These are phyloP conservation scores for Peromyscus eremicus DNA, from an alignment of 2,797 vertebrate species.

Conservation along the genomic window DNA sequence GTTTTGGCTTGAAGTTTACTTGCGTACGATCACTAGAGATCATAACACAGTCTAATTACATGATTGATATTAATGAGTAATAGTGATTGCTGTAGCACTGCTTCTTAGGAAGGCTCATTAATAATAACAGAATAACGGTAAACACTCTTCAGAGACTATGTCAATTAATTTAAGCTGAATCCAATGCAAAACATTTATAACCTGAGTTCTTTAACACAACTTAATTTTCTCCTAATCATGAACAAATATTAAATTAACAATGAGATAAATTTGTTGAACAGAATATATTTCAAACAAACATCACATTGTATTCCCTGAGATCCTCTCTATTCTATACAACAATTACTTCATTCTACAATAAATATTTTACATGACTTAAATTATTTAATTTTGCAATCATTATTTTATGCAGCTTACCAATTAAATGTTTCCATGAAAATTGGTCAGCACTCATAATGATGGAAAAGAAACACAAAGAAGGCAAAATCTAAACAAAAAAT, in stretches of 20 bases:
- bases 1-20: constrained; percentile 23
- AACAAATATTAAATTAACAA: neutral
- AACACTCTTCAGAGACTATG: neutral
- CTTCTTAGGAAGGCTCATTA: neutral
- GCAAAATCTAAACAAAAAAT: neutral
- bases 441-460: neutral
- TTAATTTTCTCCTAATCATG: constrained; percentile 8
- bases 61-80: neutral
- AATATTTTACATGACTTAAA: neutral
- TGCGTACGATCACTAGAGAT: neutral
- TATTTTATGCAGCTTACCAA: constrained; percentile 8
- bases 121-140: neutral
- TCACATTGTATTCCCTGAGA: neutral
- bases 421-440: neutral
- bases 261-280: neutral
- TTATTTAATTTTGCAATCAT: constrained; percentile 11
- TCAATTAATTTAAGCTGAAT: neutral
- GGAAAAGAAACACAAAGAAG: neutral
- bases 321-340: neutral
- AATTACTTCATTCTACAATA: constrained; percentile 9
- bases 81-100: neutral
- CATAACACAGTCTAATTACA: neutral
- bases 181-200: neutral
- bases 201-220: neutral
- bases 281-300: neutral